Base-by-base conservation (phyloP, 1,140 invertebrate species). In the Drosophila insularis region DNA sequence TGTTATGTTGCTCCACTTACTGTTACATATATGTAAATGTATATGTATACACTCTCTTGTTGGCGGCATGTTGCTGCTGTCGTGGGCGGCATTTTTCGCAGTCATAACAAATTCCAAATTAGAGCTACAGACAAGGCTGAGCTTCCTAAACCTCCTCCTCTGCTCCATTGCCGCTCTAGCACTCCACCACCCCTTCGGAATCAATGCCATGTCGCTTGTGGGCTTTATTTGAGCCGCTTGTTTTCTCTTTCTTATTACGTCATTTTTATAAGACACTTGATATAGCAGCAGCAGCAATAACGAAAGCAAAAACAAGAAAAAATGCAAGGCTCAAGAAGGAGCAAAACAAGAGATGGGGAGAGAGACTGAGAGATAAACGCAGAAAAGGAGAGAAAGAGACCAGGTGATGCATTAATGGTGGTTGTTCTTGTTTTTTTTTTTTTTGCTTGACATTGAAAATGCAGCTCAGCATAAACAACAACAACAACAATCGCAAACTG, bases 371-470 rank as follows among this genome's bases (percentile, higher is more conserved):
- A 35, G 62, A 43, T 39, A 11, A 8, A 35, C 11, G 4, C 35
- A 37, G 35, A 37, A 10, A 14, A 40, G 35, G 19, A 35, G 35
- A 37, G 50, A 46, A 14, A 27, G 40, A 17, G 37, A 23, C 63
- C 60, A 40, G 37, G 63, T 53, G 59, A 54, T 53, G 58, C 61
- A 50, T 74, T 69, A 63, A 63, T 76, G 65, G 67, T 63, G 65
- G 67, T 63, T 58, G 73, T 79, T 81, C 46, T 74, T 68, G 62
- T 58, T 68, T 63, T 21, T 27, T 27, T 27, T 5, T 27, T 27
- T 27, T 27, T 75, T 63, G 78, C 37, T 68, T 82, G 82, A 87
- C 82, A 87, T 87, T 87, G 84, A 87, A 89, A 82, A 54, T 87
- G 79, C 80, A 82, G 74, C 53, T 61, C 40, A 65, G 65, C 74